A percentile compares a stretch with the other conserved stretches of the same genome.
phyloP scores from a whole-genome alignment of 2,888 invertebrate species.

The Craniophora ligustri region DNA sequence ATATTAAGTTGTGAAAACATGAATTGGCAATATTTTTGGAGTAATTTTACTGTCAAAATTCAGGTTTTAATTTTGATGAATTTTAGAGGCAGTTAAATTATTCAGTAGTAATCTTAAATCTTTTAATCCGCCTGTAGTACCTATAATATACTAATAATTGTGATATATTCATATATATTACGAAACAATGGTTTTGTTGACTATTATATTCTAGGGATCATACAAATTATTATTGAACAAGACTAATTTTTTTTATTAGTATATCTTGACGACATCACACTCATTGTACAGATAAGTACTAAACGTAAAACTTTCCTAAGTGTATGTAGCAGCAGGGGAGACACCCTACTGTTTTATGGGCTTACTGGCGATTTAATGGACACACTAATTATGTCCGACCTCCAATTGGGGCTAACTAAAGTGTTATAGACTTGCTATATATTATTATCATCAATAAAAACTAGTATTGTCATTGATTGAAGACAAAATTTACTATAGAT shows the following conservation, averaged over 20 bases:
- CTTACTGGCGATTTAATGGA: conserved; percentile 58
- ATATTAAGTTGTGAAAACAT: no score
- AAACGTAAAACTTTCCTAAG: conserved; percentile 21
- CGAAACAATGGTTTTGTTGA: no score
- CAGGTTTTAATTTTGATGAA: no score
- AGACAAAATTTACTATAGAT: background rate
- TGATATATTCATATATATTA: no score
- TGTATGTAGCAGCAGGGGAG: conserved; percentile 50
- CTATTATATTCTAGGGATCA: background rate
- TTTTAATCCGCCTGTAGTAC: no score
- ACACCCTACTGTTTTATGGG: conserved; percentile 48
- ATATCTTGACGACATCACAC: background rate
- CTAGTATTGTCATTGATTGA: background rate
- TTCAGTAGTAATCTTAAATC: no score
- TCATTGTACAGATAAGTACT: conserved; percentile 23
- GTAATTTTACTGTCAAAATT: no score
- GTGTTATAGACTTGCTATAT: conserved; percentile 4
- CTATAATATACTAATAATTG: no score
- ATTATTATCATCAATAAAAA: background rate
- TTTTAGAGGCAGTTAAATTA: no score
- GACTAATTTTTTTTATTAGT: background rate
- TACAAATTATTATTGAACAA: background rate
- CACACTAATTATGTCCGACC: conserved; percentile 51
- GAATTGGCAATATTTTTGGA: no score
- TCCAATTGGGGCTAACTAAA: conserved; percentile 49